Percentiles rank a stretch among this genome's conserved stretches.
Conservation (phyloP, 1,140 invertebrate genomes). For the Drosophila fuyamai region DNA sequence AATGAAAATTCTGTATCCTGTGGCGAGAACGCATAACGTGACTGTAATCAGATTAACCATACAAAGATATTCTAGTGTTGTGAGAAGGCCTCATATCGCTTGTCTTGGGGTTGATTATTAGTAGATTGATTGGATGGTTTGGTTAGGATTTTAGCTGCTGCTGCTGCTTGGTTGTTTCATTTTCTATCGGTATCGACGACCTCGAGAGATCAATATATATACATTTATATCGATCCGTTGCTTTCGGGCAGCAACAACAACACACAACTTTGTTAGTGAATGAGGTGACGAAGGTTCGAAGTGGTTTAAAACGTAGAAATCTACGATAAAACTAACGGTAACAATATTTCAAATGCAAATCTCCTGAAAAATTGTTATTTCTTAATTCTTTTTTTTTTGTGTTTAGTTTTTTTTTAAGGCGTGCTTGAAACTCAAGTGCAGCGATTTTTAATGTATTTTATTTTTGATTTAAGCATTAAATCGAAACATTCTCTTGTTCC, state of each 20-base stretch:
- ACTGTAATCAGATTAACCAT: slow-evolving; percentile 84
- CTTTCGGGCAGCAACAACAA: slow-evolving; percentile 30
- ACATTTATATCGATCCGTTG: slow-evolving; percentile 6
- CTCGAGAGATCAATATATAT: slow-evolving; percentile 6
- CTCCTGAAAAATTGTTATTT: slow-evolving; percentile 12
- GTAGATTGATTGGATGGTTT: slow-evolving; percentile 23
- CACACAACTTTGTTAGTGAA: slow-evolving; percentile 28
- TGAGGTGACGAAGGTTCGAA: slow-evolving; percentile 26
- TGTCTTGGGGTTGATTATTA: slow-evolving; percentile 40
- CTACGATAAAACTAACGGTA: slow-evolving; percentile 36
- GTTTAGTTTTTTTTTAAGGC: slow-evolving; percentile 15
- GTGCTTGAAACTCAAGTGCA: slow-evolving; percentile 48
- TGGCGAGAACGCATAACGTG: slow-evolving; percentile 85
- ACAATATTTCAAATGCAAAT: slow-evolving; percentile 31
- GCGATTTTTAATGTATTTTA: slow-evolving; percentile 27
- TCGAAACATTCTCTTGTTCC: slow-evolving; percentile 44
- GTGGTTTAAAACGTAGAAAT: slow-evolving; percentile 31
- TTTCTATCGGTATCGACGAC: slow-evolving; percentile 1
- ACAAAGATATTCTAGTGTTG: slow-evolving; percentile 81
- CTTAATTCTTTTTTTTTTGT: background rate
- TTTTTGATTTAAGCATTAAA: slow-evolving; percentile 30
- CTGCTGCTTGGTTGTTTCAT: slow-evolving; percentile 26
- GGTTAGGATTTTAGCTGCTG: slow-evolving; percentile 14
- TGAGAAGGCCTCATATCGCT: slow-evolving; percentile 73
- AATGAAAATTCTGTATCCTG: slow-evolving; percentile 85